Base-by-base conservation (phyloP, 2,113 vertebrate genomes). In the Ardeotis arabs region DNA sequence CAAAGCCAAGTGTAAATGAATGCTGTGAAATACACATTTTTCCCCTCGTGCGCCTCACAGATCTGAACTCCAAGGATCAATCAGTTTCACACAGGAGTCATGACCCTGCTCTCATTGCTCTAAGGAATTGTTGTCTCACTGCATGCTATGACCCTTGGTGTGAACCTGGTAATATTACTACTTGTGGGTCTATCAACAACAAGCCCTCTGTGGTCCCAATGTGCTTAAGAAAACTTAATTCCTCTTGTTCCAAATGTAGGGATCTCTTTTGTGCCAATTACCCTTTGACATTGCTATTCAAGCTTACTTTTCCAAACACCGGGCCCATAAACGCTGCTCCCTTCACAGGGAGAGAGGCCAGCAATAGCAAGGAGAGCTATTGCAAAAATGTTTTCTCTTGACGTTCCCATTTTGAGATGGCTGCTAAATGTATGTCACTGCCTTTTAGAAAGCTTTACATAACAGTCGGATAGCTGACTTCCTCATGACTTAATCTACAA, bases 131-230 rank as follows among this genome's bases (percentile, higher is more conserved):
- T 84, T 89, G 84, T 97, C 90, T 96, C 87, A 81, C 90, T 91
- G 70, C 58, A 74, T 62, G 84, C 77, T 89, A 24, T 88, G 95
- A 96, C 94, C 94, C 41, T 80, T 56, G 24, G 58, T 88, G 83
- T 96, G 87, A 96, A 96, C 92, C 73, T 95, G 72, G 39, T 93
- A 92, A 91, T 92, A 59, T 96, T 96, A 89, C 66, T 94, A 91
- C 96, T 86, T 81, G 91, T 50, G 77, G 87, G 89, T 95, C 82
- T 90, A 87, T 87, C 95, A 95, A 58, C 89, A 75, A 47, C 50
- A 95, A 97, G 88, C 69, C 73, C 74, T 76, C 73, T 92, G 89
- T 81, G 74, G 95, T 94, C 76, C 81, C 95, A 87, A 67, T 68
- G 91, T 95, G 95, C 91, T 89, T 92, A 87, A 72, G 81, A 84